These are phyloP conservation scores for Monoplex corrugatus DNA, from an alignment of 2,888 invertebrate genomes.

Conservation along the genomic window DNA sequence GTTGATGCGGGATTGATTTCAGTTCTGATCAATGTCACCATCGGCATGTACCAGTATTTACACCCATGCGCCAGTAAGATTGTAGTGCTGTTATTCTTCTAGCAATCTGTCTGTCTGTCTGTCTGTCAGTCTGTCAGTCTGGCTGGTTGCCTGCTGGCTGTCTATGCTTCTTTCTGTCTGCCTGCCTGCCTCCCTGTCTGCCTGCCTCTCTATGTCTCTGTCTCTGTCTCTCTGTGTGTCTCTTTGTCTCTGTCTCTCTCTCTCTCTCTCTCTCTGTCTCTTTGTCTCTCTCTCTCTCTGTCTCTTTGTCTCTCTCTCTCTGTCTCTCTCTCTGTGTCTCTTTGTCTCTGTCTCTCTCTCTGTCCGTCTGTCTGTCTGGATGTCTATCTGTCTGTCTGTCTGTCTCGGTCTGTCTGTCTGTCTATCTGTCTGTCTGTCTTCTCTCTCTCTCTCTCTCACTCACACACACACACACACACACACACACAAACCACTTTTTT, in stretches of 20 bases:
- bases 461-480: no score
- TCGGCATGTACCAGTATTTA: constrained; percentile 17
- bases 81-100: no score
- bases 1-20: neutral
- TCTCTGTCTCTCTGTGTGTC: neutral
- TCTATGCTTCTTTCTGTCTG: no score
- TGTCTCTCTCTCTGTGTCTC: neutral
- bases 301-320: neutral
- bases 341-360: no score
- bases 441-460: neutral
- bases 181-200: neutral
- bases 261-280: neutral
- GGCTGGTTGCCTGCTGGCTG: neutral
- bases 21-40: neutral
- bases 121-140: neutral
- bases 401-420: neutral
- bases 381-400: neutral
- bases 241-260: neutral
- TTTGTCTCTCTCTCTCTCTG: neutral
- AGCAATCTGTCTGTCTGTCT: neutral
- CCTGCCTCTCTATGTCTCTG: neutral
- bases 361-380: neutral
- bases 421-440: neutral
- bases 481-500: no score
- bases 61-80: neutral